These are phyloP conservation scores for Poecile montanus DNA, from an alignment of 2,797 vertebrate species.

Conservation along the genomic window DNA sequence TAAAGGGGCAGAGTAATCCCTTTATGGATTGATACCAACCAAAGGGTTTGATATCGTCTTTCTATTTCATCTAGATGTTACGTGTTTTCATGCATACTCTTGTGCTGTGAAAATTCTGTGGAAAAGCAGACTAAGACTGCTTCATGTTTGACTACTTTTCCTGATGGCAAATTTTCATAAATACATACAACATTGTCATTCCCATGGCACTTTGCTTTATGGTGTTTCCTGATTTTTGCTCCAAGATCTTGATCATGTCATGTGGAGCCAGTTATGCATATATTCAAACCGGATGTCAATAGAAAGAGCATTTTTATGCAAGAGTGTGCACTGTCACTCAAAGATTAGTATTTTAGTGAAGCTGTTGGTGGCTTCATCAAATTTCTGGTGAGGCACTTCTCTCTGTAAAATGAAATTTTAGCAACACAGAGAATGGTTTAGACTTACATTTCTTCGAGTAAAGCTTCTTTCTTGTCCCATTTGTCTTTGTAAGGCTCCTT, in stretches of 20 bases:
- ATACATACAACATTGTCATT: background rate
- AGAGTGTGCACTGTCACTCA: background rate
- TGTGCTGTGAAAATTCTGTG: background rate
- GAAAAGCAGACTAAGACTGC: background rate
- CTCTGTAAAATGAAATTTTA: background rate
- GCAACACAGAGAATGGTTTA: background rate
- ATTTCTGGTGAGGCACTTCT: background rate
- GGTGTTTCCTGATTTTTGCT: background rate
- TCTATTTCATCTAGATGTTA: background rate
- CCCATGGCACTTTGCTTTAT: background rate
- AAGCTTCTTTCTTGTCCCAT: background rate
- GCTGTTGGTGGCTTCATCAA: background rate
- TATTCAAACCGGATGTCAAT: background rate
- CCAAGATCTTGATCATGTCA: background rate
- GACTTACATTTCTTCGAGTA: background rate
- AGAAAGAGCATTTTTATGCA: background rate
- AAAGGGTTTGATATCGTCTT: background rate
- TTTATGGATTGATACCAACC: background rate
- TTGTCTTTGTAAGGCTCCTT: background rate
- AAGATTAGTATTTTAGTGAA: background rate
- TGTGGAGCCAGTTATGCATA: background rate
- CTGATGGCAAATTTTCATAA: background rate
- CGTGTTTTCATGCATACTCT: background rate
- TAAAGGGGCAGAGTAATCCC: background rate
- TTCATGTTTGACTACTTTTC: background rate